Evolutionary conservation across 2,797 vertebrate genomes (phyloP).

Genomic region (Phaenicophaeus curvirostris): DNA sequence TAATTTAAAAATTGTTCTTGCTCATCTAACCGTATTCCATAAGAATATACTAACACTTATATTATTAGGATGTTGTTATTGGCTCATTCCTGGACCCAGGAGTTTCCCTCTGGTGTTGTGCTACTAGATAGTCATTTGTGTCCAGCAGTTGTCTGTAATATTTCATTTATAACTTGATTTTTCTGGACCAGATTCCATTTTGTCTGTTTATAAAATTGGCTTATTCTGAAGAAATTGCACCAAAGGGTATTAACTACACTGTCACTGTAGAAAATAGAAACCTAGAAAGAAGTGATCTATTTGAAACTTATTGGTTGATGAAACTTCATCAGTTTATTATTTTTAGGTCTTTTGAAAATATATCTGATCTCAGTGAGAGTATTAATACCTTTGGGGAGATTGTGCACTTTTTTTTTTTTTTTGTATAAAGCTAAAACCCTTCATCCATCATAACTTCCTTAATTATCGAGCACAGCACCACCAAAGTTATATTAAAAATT

Average conservation of each 20-base stretch:
- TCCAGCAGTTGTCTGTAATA: neutral
- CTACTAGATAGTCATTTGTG: neutral
- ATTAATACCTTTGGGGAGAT: neutral
- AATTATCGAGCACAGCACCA: neutral
- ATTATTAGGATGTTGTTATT: neutral
- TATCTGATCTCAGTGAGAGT: neutral
- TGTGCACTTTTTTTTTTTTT: neutral
- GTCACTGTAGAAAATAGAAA: neutral
- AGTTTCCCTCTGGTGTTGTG: neutral
- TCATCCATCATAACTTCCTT: neutral
- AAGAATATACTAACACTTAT: neutral
- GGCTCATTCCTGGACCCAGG: neutral
- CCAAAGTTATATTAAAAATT: neutral
- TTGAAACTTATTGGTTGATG: neutral
- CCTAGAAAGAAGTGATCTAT: neutral
- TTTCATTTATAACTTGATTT: neutral
- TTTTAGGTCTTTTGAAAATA: neutral
- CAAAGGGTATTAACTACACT: neutral
- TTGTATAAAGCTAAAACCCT: neutral
- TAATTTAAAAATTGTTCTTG: neutral
- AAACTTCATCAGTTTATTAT: neutral
- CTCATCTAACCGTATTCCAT: neutral
- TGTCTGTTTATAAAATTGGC: neutral
- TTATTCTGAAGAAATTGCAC: neutral
- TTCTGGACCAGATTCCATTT: neutral